phyloP scores from a whole-genome alignment of 2,888 invertebrate genomes.

The Vandiemenella viatica region DNA sequence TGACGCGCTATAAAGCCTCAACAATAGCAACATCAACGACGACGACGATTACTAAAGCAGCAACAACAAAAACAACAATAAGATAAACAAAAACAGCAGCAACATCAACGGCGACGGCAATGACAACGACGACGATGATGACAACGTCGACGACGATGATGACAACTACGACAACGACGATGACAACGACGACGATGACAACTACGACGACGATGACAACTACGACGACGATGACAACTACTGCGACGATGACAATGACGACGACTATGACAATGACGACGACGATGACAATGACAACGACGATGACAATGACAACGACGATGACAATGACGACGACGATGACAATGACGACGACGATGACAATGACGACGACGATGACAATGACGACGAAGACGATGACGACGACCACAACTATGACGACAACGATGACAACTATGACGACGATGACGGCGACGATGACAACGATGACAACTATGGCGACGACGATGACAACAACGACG shows the following conservation, averaged over 20 bases:
- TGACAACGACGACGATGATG: too few species aligned
- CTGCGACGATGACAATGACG: background rate
- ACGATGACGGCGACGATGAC: background rate
- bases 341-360: too few species aligned
- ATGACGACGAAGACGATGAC: too few species aligned
- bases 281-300: slow-evolving; percentile 20
- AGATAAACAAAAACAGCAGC: slow-evolving; percentile 16
- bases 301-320: slow-evolving; percentile 16
- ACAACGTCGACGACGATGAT: slow-evolving; percentile 22
- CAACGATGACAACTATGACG: background rate
- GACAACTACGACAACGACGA: background rate
- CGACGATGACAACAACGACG: slow-evolving; percentile 18
- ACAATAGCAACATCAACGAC: too few species aligned
- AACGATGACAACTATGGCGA: background rate
- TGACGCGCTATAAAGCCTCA: too few species aligned
- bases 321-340: slow-evolving; percentile 19
- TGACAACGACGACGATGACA: background rate
- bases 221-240: slow-evolving; percentile 17
- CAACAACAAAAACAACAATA: too few species aligned
- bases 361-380: too few species aligned
- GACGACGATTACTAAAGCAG: too few species aligned
- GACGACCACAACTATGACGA: background rate
- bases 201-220: slow-evolving; percentile 20
- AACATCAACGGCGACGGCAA: too few species aligned
- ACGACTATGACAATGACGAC: slow-evolving; percentile 19